Evolutionary conservation across 2,888 invertebrate species (phyloP), one percentile per base, ranked within the genome.

Genomic region (Gerris lacustris): DNA sequence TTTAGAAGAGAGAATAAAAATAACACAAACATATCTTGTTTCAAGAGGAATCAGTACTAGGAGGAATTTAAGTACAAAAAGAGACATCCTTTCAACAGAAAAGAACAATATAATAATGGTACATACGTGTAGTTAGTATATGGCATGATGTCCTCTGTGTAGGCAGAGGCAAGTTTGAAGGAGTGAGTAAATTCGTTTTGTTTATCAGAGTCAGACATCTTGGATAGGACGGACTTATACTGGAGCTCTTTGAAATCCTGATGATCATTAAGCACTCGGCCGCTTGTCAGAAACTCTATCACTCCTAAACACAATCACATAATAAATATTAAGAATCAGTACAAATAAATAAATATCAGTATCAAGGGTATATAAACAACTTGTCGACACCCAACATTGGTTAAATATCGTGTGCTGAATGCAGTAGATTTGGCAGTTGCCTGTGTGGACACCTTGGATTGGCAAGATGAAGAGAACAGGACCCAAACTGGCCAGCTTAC

Each of bases 51-150:
- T 31, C 31, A 31, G 31, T 31, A 31, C 31, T 31, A 31, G 4
- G 1, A 31, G 4, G 31, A 31, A 31, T 31, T 31, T 31, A 31
- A 31, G 31, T 2, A 31, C 2, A 31, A 31, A 31, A 31, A 31
- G 31, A 31, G 31, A 31, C 2, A 31, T 31, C 1, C 1, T 31
- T 31, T 31, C 31, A 31, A 31, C 31, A 31, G 4, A 31, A 31
- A 2, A 31, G 31, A 31, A 31, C 31, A 31, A 31, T 31, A 31
- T 31, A 31, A 31, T 31, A 31, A 31, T 31, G 31, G 31, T 31
- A 83, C 90, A 87, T 81, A 95, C 91, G 99, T 99, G 82, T 96
- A 98, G 82, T 99, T 99, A 75, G 98, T 98, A 81, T 93, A 96
- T 74, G 95, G 94, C 93, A 99, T 96, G 78, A 95, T 91, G 79